Evolutionary conservation across 2,113 vertebrate species (phyloP), one percentile per base, ranked within the genome.

Genomic region (Scatophagus argus): DNA sequence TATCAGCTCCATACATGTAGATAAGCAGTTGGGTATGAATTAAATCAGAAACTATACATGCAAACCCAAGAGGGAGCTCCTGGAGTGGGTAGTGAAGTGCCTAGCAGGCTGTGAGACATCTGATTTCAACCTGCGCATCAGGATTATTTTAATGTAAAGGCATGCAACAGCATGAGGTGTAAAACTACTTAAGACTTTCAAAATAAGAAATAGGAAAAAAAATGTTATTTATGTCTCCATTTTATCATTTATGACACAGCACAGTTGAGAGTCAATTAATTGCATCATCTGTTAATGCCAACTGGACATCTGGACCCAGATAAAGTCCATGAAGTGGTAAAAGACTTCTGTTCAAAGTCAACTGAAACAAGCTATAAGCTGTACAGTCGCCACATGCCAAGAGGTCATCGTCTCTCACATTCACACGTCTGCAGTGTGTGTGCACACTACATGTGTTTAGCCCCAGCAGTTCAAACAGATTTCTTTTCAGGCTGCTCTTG

Each of bases 401-500:
- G 63, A 69, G 65, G 74, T 71, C 72, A 39, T 52, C 66, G n/a
- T 49, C 39, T 43, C 29, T 43, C 46, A 31, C 29, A 0, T 14
- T 41, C 12, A 39, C 5, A 27, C 10, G 59, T 61, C 39, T 29
- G 63, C 52, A 38, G 70, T 8, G 27, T 39, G 27, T 39, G 47
- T 12, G 77, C 38, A 74, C 68, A 49, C 70, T 29, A 73, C 38
- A 77, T 27, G 55, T 36, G 47, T 32, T 80, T 27, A 59, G 62
- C 51, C 55, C 17, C 9, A 0, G 44, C 29, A 51, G 64, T 77
- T 83, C 60, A 84, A 82, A 88, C 69, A n/a, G n/a, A 47, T 74
- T 65, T 51, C 59, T 79, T 44, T 63, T 74, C 59, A 34, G 72
- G 69, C 87, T 69, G 47, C 83, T 80, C 71, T 62, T 44, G 81